Base-by-base conservation (phyloP, 2,888 invertebrate genomes). In the Dendrolimus pini region DNA sequence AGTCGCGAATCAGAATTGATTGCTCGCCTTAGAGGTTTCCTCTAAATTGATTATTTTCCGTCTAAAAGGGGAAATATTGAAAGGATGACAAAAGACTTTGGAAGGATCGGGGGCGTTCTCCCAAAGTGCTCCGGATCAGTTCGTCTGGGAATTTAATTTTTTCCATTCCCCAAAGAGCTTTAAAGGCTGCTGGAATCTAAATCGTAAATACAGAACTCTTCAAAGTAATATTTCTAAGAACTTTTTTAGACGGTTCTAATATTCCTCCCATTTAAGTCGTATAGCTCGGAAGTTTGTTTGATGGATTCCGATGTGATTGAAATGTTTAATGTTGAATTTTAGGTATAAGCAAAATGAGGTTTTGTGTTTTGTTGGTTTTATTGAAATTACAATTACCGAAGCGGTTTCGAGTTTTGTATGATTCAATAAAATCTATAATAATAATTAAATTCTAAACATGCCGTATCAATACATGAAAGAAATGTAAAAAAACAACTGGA, bases 221-320 rank as follows among this genome's bases (percentile, higher is more conserved):
- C 58, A 59, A 58, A 59, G 59, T 58, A 57, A 55, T 55, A 56
- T 56, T 58, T 55, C 54, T 53, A 18, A 47, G 47, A 47, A 47
- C 47, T 47, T 47, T 47, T 47, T 47, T 47, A 2, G 47, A 2
- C 47, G 12, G 6, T 9, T 47, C 47, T 12, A 47, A 47, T 47
- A 47, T 47, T 47, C 7, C 47, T 47, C 9, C 3, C 47, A 47
- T 47, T 47, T 9, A 47, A 47, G 12, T 47, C 12, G 47, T 47
- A 47, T 47, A 47, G 9, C 47, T 9, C 47, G 12, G 12, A 47
- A 10, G 9, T 9, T 47, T 47, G 9, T 47, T 47, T 47, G 30
- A 30, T 30, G 30, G 30, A 6, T 30, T 30, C 30, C 3, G 30
- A 30, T 30, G 30, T 30, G 30, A 30, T 30, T 30, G 30, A 30